Evolutionary conservation across 2,888 invertebrate genomes (phyloP).

Genomic region (Macrophya alboannulata): DNA sequence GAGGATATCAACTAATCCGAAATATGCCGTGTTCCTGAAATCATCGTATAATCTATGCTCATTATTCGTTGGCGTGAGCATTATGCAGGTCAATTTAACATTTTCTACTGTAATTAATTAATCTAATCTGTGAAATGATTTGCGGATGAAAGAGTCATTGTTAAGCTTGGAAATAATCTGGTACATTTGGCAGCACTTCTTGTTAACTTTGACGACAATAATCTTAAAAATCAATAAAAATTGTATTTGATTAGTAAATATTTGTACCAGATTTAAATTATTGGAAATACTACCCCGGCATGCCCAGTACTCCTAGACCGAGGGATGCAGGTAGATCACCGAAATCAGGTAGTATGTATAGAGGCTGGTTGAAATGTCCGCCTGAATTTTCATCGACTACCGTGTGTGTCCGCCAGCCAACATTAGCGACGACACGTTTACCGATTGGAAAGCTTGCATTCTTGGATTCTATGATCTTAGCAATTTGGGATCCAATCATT

Average conservation of each 20-base stretch:
- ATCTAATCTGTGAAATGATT: too few species aligned
- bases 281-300: constrained; percentile 84
- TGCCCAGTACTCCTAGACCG: constrained; percentile 86
- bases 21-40: constrained; percentile 87
- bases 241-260: background rate
- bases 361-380: constrained; percentile 46
- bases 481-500: constrained; percentile 88
- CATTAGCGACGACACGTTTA: constrained; percentile 83
- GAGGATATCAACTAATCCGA: constrained; percentile 88
- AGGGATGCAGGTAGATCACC: constrained; percentile 84
- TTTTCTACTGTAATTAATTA: too few species aligned
- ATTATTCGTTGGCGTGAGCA: constrained; percentile 68
- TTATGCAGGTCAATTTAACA: constrained; percentile 79
- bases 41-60: constrained; percentile 83
- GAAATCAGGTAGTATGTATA: constrained; percentile 83
- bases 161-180: too few species aligned
- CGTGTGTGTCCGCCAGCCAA: constrained; percentile 87
- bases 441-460: constrained; percentile 85
- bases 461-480: constrained; percentile 86
- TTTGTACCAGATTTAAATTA: background rate
- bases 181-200: too few species aligned
- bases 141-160: too few species aligned
- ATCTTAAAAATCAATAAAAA: too few species aligned
- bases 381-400: constrained; percentile 75
- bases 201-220: too few species aligned